Evolutionary conservation across 2,888 invertebrate genomes (phyloP).

Genomic region (Chaetoderma sp.): DNA sequence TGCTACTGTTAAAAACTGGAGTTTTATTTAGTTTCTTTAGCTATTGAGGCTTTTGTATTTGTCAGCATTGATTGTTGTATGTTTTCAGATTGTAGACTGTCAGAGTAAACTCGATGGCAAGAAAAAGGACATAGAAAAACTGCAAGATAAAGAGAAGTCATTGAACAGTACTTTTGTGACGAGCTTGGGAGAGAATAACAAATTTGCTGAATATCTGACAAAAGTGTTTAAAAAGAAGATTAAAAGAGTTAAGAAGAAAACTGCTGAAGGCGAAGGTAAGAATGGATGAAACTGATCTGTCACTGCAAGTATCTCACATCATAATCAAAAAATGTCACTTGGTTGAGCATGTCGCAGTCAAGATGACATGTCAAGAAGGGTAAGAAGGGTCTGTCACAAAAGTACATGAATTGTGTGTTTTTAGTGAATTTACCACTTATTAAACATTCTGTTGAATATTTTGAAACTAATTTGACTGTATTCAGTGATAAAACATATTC

Average conservation of each 20-base stretch:
- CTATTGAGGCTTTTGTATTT: no score
- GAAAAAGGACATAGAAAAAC: slow-evolving; percentile 69
- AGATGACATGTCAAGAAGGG: neutral
- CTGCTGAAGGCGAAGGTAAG: slow-evolving; percentile 72
- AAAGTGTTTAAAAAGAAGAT: slow-evolving; percentile 88
- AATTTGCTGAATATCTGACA: slow-evolving; percentile 82
- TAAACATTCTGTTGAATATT: no score
- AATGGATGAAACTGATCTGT: neutral
- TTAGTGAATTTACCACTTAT: no score
- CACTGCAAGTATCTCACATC: no score
- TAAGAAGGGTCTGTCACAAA: neutral
- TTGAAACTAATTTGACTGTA: no score
- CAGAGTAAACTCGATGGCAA: slow-evolving; percentile 64
- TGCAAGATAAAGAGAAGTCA: slow-evolving; percentile 62
- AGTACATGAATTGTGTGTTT: no score
- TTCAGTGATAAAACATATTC: no score
- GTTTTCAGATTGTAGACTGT: slow-evolving; percentile 65
- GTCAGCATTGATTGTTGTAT: no score
- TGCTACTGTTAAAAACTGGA: no score
- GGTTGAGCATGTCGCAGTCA: neutral
- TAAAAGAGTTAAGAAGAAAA: slow-evolving; percentile 77
- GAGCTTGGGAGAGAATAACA: slow-evolving; percentile 74
- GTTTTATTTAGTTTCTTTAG: no score
- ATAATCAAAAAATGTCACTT: no score
- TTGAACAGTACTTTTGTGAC: slow-evolving; percentile 56